Evolutionary conservation across 2,888 invertebrate genomes (phyloP).

Genomic region (Tolmerus cingulatus): DNA sequence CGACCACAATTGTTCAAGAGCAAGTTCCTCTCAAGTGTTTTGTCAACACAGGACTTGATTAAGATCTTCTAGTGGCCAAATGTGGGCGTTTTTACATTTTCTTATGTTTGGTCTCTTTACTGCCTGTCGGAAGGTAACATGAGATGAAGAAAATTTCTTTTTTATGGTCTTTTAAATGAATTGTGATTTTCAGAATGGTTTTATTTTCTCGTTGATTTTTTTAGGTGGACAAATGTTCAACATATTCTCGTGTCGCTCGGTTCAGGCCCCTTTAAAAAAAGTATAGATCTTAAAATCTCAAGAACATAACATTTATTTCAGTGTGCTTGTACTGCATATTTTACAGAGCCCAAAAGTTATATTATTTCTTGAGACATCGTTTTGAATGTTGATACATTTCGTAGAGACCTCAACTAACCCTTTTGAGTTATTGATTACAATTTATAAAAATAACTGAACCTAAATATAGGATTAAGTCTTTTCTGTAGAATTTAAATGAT

Average conservation of each 20-base stretch:
- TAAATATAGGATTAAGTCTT: too few relatives aligned
- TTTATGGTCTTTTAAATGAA: not conserved
- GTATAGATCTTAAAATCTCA: not conserved
- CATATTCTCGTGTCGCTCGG: not conserved
- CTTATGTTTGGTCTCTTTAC: not conserved
- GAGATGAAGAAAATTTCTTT: not conserved
- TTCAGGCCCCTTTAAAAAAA: not conserved
- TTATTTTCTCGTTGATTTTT: not conserved
- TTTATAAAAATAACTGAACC: too few relatives aligned
- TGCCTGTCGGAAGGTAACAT: not conserved
- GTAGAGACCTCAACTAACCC: too few relatives aligned
- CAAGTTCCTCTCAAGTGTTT: conserved; percentile 33
- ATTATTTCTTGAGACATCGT: too few relatives aligned
- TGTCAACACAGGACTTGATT: conserved; percentile 24
- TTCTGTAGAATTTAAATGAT: too few relatives aligned
- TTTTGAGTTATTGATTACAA: too few relatives aligned
- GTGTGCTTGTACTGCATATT: too few relatives aligned
- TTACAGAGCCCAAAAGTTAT: too few relatives aligned
- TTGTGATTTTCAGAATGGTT: not conserved
- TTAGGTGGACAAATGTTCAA: not conserved
- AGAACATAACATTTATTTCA: too few relatives aligned
- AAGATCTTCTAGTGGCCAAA: conserved; percentile 18
- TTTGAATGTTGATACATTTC: too few relatives aligned
- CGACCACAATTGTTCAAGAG: conserved; percentile 28
- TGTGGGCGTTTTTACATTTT: conserved; percentile 18